Conservation (phyloP, 2,797 vertebrate species). For the Poecilia wingei region DNA sequence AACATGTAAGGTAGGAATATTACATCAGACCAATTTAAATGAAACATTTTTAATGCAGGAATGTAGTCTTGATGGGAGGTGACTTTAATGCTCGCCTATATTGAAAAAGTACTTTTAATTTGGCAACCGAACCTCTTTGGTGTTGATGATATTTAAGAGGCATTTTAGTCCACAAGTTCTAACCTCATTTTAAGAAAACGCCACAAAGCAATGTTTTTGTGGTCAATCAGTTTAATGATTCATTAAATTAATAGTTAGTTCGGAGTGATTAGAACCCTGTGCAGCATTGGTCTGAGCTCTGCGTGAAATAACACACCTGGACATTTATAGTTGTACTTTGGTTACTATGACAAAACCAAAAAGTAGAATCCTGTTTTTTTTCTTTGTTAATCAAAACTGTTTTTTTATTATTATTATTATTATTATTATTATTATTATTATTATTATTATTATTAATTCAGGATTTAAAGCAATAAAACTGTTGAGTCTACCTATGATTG, state of each 20-base stretch:
- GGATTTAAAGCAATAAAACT: not conserved
- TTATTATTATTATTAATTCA: not conserved
- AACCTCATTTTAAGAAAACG: slow-evolving; percentile 38
- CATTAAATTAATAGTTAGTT: slow-evolving; percentile 57
- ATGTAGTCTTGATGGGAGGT: too few species aligned
- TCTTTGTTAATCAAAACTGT: not conserved
- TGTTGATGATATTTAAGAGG: not conserved
- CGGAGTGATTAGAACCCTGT: slow-evolving; percentile 45
- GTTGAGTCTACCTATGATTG: not conserved
- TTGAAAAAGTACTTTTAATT: not conserved
- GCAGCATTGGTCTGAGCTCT: slow-evolving; percentile 27
- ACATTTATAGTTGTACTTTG: not conserved
- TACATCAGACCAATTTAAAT: not conserved
- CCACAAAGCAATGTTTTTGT: slow-evolving; percentile 24
- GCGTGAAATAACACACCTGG: not conserved
- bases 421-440: too few species aligned
- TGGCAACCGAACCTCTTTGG: not conserved
- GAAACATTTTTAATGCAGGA: not conserved
- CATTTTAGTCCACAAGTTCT: slow-evolving; percentile 11
- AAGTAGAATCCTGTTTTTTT: too few species aligned
- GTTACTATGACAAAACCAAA: not conserved
- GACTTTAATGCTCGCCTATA: not conserved
- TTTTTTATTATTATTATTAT: too few species aligned
- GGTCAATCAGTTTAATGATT: slow-evolving; percentile 53
- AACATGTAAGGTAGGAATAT: not conserved